phyloP scores from a whole-genome alignment of 2,888 invertebrate species.

The Philonicus albiceps region DNA sequence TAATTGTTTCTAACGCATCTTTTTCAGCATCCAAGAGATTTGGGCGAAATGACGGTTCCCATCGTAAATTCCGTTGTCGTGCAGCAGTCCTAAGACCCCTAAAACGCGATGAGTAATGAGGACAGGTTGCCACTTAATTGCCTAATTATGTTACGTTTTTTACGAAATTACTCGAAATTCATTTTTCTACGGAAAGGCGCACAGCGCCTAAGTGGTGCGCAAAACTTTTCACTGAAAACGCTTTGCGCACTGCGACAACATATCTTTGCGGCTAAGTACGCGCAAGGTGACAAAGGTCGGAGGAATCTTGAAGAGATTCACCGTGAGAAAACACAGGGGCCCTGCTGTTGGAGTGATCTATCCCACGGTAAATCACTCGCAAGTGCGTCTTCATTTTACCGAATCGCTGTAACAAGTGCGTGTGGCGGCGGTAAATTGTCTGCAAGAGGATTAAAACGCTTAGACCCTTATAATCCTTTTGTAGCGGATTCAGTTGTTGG shows the following conservation, averaged over 20 bases:
- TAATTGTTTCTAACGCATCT: conserved; percentile 31
- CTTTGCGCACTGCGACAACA: neutral
- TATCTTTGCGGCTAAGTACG: neutral
- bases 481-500: neutral
- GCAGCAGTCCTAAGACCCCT: neutral
- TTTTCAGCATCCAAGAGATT: neutral
- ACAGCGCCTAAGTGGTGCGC: neutral
- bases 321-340: conserved; percentile 29
- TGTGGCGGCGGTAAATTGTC: conserved; percentile 11
- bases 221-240: neutral
- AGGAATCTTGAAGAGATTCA: neutral
- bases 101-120: neutral
- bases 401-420: conserved; percentile 25
- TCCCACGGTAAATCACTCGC: conserved; percentile 11
- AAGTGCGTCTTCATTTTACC: conserved; percentile 1
- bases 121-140: conserved; percentile 34
- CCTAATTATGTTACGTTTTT: conserved; percentile 36
- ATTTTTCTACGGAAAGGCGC: neutral
- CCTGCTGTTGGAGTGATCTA: neutral
- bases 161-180: conserved; percentile 21
- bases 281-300: conserved; percentile 27
- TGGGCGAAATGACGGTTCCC: neutral
- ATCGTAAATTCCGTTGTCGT: conserved; percentile 5
- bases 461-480: conserved; percentile 35
- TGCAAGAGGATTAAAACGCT: conserved; percentile 24